phyloP scores from a whole-genome alignment of 2,113 vertebrate genomes.

The Cichladusa arquata region DNA sequence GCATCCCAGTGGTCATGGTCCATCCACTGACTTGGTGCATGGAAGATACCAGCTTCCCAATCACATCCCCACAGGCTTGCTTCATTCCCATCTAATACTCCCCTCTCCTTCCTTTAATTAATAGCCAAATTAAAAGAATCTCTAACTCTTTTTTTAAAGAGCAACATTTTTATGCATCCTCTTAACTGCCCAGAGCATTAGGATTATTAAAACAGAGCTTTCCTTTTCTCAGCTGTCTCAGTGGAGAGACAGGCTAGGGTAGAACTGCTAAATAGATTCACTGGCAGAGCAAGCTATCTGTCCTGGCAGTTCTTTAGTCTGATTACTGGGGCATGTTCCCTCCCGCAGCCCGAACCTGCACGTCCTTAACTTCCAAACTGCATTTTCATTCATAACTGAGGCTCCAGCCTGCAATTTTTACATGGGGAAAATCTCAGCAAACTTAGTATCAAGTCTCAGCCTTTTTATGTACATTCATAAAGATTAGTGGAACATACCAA shows the following conservation, averaged over 20 bases:
- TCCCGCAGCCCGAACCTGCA: not conserved
- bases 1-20: not conserved
- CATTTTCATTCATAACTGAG: not conserved
- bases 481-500: not conserved
- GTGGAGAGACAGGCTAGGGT: not conserved
- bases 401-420: not conserved
- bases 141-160: not conserved
- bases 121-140: not conserved
- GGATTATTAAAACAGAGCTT: conserved; percentile 19
- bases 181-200: not conserved
- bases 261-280: not conserved
- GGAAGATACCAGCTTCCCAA: not conserved
- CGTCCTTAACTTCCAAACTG: not conserved
- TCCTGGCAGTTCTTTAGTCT: not conserved
- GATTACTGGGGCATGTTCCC: not conserved
- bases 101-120: not conserved
- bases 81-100: not conserved
- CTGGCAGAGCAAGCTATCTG: not conserved
- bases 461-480: not conserved
- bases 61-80: not conserved
- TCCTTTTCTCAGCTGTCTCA: not conserved
- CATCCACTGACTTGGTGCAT: not conserved
- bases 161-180: not conserved
- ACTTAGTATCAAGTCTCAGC: not conserved
- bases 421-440: not conserved